Base-by-base conservation (phyloP, 2,113 vertebrate genomes). In the Thymallus thymallus region DNA sequence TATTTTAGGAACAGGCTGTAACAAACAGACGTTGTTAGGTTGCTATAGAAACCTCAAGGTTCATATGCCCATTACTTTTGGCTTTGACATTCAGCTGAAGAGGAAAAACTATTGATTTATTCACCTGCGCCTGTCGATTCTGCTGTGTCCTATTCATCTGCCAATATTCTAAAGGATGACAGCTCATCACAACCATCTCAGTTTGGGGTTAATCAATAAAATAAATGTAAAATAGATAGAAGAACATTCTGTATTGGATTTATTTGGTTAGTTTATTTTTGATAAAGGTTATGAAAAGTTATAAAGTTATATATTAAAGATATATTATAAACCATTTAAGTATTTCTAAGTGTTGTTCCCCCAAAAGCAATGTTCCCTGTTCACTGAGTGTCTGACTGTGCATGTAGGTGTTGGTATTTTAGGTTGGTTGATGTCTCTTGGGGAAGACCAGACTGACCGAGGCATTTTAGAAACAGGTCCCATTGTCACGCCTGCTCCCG, bases 21-120 rank as follows among this genome's bases (percentile, higher is more conserved):
- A 81, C 72, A 85, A 81, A 81, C 71, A 70, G 76, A 77, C 68
- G 63, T 83, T 77, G 87, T 91, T 82, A 69, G 83, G 91, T 93
- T 94, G 90, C 91, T 85, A 92, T 92, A 88, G 91, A 90, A 93
- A 93, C 91, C 80, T 76, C 84, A 74, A 88, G 86, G 86, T 90
- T 89, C 87, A 75, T 76, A 86, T 80, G 71, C 55, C 76, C 75
- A 88, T 88, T 87, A 91, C 84, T 84, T 88, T 84, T 83, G 78
- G 80, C 77, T 85, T 75, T 85, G 73, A 80, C 41, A 75, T 84
- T 51, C 65, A 81, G 82, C 81, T 80, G 77, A 85, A 80, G 83
- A 79, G 70, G 48, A 65, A 56, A 69, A 29, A 69, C 45, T 71
- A 56, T 69, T 61, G 45, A 56, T 64, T 60, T 32, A 51, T 82